Evolutionary conservation across 2,113 vertebrate species (phyloP).

Genomic region (Ursus arctos): DNA sequence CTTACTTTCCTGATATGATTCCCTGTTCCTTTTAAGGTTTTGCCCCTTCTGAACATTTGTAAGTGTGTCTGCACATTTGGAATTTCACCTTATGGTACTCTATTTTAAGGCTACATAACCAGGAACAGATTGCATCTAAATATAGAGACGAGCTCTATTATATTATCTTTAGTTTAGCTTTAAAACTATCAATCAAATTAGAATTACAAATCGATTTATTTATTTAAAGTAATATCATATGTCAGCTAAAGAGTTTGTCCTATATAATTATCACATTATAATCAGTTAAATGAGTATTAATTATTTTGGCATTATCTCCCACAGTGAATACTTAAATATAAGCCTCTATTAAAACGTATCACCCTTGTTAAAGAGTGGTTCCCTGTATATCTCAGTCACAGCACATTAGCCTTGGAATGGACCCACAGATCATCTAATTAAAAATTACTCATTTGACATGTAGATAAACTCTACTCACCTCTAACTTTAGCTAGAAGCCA

Average conservation of each 20-base stretch:
- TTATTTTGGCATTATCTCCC: conserved; percentile 52
- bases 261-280: conserved; percentile 48
- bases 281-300: conserved; percentile 54
- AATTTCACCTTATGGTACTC: conserved; percentile 57
- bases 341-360: background rate
- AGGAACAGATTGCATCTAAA: conserved; percentile 62
- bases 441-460: background rate
- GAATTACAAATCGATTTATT: background rate
- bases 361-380: background rate
- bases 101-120: conserved; percentile 50
- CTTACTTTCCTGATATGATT: background rate
- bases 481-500: background rate
- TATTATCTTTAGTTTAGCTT: conserved; percentile 55
- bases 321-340: conserved; percentile 14
- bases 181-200: conserved; percentile 54
- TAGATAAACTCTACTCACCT: background rate
- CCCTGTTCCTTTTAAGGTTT: background rate
- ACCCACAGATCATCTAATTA: background rate
- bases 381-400: background rate
- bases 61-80: background rate
- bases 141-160: conserved; percentile 45
- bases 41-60: background rate
- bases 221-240: conserved; percentile 58
- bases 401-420: background rate
- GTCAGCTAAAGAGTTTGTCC: conserved; percentile 28